A percentile compares a stretch with the other conserved stretches of the same genome.
phyloP scores from a whole-genome alignment of 2,797 vertebrate species.

The Halcyon leucocephala region DNA sequence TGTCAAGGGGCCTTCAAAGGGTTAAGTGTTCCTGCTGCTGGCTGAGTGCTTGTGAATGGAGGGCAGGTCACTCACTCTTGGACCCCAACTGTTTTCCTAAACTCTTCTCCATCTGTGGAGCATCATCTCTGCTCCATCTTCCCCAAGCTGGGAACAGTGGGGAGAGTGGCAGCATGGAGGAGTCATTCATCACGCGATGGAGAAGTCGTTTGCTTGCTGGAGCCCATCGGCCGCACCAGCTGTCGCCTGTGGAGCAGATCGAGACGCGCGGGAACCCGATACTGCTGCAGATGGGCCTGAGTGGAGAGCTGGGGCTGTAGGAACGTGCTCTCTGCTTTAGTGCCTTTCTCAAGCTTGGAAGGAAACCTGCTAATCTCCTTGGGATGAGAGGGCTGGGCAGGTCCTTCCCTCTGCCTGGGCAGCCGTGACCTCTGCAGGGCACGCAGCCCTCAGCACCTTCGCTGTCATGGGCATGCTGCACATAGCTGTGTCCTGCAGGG shows the following conservation, averaged over 20 bases:
- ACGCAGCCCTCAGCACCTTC: not conserved
- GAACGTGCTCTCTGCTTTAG: not conserved
- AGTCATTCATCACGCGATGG: slow-evolving; percentile 11
- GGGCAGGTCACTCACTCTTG: not conserved
- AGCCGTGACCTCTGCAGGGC: accelerated
- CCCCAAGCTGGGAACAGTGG: not conserved
- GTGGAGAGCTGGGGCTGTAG: not conserved
- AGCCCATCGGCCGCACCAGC: slow-evolving; percentile 28
- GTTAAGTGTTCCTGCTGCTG: slow-evolving; percentile 7
- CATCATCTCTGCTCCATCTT: not conserved
- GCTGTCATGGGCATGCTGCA: accelerated
- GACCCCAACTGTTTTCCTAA: not conserved
- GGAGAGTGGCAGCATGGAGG: not conserved
- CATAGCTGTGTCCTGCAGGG: not conserved
- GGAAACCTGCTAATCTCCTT: not conserved
- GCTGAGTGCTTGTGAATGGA: not conserved
- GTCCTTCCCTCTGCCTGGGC: not conserved
- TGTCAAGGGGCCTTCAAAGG: not conserved
- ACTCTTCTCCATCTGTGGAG: not conserved
- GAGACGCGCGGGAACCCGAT: slow-evolving; percentile 18
- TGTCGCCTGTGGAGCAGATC: not conserved
- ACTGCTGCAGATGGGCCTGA: not conserved
- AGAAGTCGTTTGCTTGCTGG: slow-evolving; percentile 15
- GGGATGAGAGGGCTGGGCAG: accelerated
- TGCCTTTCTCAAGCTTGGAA: not conserved